Evolutionary conservation across 2,113 vertebrate species (phyloP).

Genomic region (Sterna hirundo): DNA sequence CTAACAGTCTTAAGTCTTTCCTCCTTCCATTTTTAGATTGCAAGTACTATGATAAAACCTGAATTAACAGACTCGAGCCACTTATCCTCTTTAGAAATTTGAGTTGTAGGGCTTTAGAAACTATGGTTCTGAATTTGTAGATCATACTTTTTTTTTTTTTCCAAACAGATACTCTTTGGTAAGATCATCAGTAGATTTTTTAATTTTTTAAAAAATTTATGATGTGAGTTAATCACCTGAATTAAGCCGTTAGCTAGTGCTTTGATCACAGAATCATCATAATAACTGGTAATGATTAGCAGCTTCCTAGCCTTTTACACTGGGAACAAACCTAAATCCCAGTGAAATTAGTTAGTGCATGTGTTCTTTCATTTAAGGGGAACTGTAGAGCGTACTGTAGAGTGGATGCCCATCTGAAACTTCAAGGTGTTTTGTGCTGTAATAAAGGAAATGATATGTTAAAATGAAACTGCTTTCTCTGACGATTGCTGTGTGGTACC

Average conservation of each 20-base stretch:
- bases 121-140: not conserved
- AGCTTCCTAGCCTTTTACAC: not conserved
- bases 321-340: not conserved
- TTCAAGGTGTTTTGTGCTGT: not conserved
- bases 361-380: not conserved
- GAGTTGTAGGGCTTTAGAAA: not conserved
- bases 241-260: not conserved
- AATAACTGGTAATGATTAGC: not conserved
- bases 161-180: not conserved
- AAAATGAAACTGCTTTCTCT: not conserved
- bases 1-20: not conserved
- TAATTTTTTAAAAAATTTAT: not conserved
- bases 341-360: not conserved
- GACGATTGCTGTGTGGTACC: accelerated
- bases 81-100: not conserved
- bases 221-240: not conserved
- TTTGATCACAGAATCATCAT: not conserved
- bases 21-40: not conserved
- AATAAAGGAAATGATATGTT: not conserved
- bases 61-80: not conserved
- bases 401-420: not conserved
- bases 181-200: not conserved
- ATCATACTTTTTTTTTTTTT: not conserved
- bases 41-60: not conserved
- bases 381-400: not conserved